Evolutionary conservation across 2,797 vertebrate species (phyloP).

Genomic region (Linurgus olivaceus): DNA sequence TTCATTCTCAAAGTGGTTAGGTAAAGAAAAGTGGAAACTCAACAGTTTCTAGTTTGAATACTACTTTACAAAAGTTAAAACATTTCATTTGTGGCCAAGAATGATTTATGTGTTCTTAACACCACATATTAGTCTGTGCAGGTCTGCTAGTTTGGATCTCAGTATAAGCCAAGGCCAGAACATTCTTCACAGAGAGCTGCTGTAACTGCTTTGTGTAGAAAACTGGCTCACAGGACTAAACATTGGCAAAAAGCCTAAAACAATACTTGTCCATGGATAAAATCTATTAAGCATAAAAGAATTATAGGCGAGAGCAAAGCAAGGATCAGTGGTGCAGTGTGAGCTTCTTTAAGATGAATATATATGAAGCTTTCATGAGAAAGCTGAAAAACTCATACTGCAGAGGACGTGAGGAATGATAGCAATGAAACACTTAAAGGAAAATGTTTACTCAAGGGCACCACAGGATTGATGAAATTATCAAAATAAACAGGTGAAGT

Average conservation of each 20-base stretch:
- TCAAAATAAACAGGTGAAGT: constrained; percentile 9
- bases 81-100: not conserved
- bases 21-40: not conserved
- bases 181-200: not conserved
- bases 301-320: not conserved
- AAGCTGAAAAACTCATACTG: not conserved
- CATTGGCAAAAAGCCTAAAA: constrained; percentile 42
- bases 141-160: not conserved
- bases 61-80: not conserved
- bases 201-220: not conserved
- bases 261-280: not conserved
- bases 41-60: not conserved
- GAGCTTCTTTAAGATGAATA: not conserved
- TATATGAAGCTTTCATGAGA: not conserved
- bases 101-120: not conserved
- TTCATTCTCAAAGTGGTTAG: not conserved
- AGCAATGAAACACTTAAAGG: not conserved
- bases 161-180: not conserved
- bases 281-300: constrained; percentile 16
- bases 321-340: not conserved
- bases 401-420: not conserved
- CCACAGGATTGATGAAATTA: not conserved
- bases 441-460: constrained; percentile 16
- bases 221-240: not conserved
- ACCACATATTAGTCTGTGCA: not conserved